Conservation (phyloP, 2,888 invertebrate species). For the Beris chalybata region DNA sequence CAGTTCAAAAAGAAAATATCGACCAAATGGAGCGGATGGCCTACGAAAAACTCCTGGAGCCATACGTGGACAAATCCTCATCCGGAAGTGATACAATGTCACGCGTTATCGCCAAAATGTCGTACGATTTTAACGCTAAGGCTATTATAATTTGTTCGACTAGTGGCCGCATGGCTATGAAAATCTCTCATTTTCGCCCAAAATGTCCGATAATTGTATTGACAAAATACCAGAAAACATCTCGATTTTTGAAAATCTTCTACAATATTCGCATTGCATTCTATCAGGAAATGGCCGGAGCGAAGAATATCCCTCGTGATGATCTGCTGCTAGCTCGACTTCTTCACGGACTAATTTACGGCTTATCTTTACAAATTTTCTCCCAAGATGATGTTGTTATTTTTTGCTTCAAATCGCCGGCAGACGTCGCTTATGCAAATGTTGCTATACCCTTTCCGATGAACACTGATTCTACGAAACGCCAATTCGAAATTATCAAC, state of each 20-base stretch:
- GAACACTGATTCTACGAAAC: neutral
- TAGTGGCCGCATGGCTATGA: slow-evolving; percentile 48
- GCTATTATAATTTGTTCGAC: slow-evolving; percentile 48
- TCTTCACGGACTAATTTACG: slow-evolving; percentile 17
- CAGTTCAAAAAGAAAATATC: neutral
- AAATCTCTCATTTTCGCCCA: slow-evolving; percentile 51
- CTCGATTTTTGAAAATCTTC: slow-evolving; percentile 46
- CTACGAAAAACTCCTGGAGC: neutral
- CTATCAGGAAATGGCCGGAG: slow-evolving; percentile 18
- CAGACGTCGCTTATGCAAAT: slow-evolving; percentile 32
- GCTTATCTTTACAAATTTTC: slow-evolving; percentile 6
- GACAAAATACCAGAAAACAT: slow-evolving; percentile 45
- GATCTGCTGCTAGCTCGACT: slow-evolving; percentile 6
- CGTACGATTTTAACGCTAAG: slow-evolving; percentile 46
- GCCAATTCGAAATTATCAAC: slow-evolving; percentile 8
- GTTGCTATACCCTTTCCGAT: slow-evolving; percentile 19
- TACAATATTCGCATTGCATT: slow-evolving; percentile 43
- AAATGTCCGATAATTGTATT: slow-evolving; percentile 47
- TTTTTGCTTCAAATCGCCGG: slow-evolving; percentile 16
- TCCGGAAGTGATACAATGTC: slow-evolving; percentile 48
- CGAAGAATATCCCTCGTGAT: neutral
- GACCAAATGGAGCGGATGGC: neutral
- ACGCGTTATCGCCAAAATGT: slow-evolving; percentile 45
- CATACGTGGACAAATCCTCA: slow-evolving; percentile 43
- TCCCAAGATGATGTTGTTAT: slow-evolving; percentile 10